Conservation (phyloP, 2,797 vertebrate genomes). For the Centroberyx gerrardi region DNA sequence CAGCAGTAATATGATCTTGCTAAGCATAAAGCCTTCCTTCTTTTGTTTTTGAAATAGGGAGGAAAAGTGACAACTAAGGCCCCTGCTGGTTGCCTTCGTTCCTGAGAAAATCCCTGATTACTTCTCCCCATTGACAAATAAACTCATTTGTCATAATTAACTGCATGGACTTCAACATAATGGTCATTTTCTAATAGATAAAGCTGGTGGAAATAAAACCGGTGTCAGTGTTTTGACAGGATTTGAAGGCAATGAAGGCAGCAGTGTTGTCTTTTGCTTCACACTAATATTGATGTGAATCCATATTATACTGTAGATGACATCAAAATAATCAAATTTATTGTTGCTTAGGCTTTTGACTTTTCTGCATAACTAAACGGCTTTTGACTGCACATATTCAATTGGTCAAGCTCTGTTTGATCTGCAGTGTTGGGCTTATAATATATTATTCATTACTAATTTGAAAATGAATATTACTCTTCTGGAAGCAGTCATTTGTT, state of each 20-base stretch:
- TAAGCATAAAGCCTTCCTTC: neutral
- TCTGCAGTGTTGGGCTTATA: neutral
- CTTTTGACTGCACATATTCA: no score
- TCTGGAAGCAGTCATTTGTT: slow-evolving; percentile 9
- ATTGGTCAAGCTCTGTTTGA: neutral
- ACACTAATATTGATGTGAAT: no score
- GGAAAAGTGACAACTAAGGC: neutral
- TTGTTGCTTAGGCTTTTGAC: no score
- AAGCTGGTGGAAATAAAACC: no score
- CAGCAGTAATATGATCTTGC: slow-evolving; percentile 41
- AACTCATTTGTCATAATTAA: neutral
- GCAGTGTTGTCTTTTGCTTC: no score
- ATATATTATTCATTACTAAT: slow-evolving; percentile 7
- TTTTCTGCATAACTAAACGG: no score
- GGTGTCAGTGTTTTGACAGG: neutral
- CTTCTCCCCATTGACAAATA: neutral
- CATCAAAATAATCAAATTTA: no score
- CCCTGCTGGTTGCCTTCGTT: neutral
- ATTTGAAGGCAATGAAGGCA: no score
- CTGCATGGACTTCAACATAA: neutral
- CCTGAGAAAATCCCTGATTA: neutral
- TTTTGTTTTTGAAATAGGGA: neutral
- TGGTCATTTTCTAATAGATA: no score
- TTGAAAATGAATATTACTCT: neutral
- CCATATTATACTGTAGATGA: no score